Evolutionary conservation across 2,797 vertebrate species (phyloP).

Genomic region (Acanthurus lineatus): DNA sequence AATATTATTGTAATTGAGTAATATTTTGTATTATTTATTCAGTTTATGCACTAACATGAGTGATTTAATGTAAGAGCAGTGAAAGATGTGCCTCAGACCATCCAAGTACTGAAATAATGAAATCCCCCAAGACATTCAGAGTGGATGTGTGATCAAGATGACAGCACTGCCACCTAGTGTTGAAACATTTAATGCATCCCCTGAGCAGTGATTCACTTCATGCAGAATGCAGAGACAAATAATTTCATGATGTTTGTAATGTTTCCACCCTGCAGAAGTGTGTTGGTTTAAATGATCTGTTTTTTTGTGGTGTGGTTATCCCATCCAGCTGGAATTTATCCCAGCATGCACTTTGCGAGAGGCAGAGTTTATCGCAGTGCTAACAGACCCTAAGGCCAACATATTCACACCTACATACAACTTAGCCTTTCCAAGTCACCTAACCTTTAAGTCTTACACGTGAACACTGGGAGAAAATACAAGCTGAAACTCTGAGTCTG

Average conservation of each 20-base stretch:
- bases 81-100: background rate
- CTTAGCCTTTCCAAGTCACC: conserved; percentile 1
- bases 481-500: background rate
- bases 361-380: background rate
- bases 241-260: background rate
- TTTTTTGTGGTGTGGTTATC: background rate
- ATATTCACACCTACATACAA: background rate
- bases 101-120: background rate
- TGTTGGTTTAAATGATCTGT: background rate
- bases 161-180: conserved; percentile 73
- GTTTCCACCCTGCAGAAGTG: background rate
- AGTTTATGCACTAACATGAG: background rate
- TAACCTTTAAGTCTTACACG: background rate
- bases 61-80: conserved; percentile 6
- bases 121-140: conserved; percentile 6
- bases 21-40: background rate
- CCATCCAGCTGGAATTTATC: background rate
- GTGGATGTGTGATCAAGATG: conserved; percentile 11
- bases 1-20: background rate
- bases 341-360: background rate
- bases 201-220: background rate
- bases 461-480: background rate
- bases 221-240: background rate
- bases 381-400: background rate
- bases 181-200: background rate